Evolutionary conservation across 2,113 vertebrate genomes (phyloP), one percentile per base, ranked within the genome.

Genomic region (Hassar affinis): DNA sequence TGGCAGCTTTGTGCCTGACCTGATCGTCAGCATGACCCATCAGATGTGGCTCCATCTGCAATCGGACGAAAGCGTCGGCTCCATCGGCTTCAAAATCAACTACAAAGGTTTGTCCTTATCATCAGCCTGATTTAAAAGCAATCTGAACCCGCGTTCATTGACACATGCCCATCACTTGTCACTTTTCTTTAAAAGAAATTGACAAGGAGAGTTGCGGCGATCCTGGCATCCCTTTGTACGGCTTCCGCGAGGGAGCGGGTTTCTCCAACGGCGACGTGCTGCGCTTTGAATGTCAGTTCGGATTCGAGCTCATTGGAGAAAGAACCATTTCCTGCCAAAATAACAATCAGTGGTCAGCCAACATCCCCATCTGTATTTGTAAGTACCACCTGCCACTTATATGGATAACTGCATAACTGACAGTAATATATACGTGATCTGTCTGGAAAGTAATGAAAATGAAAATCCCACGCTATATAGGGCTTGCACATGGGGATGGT

Each of bases 301-400:
- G 97, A 87, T 99, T 99, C 91, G 97, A 99, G 94, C 95, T 99
- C 90, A 98, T 98, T 79, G 97, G 98, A 90, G 97, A 99, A 90
- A 95, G 95, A 94, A 97, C 95, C 88, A 98, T 99, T 93, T 94
- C 96, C 91, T 99, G 98, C 93, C 97, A 99, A 93, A 96, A 97
- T 90, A 99, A 98, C 93, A 99, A 99, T 91, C 98, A 99, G 91
- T 99, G 97, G 97, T 99, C 98, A 85, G 98, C 98, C 93, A 99
- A 99, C 92, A 98, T 99, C 93, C 97, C 97, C 85, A 98, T 99
- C 90, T 99, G 98, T 93, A 98, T 98, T 91, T 99, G 98, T 99
- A 94, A 96, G 98, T 97, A 92, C 78, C 8, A 15, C 51, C 42
- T 38, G 12, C 17, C 22, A 1, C 49, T 35, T 35, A 42, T 2